phyloP scores from a whole-genome alignment of 2,797 vertebrate genomes.

The Enteromius fasciolatus region DNA sequence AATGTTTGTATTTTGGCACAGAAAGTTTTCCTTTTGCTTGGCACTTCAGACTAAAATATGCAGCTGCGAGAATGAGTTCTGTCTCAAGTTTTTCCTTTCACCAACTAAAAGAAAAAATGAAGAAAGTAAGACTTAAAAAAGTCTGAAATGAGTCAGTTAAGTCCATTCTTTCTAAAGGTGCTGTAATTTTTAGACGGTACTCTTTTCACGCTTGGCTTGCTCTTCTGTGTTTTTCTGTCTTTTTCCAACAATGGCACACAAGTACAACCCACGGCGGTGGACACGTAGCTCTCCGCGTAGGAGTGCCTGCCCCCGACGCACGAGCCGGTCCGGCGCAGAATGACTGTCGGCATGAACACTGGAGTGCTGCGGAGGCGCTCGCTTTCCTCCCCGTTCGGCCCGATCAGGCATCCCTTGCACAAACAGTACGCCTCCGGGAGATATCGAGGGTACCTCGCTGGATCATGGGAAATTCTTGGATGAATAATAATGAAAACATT shows the following conservation, averaged over 20 bases:
- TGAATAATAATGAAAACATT: conserved; percentile 4
- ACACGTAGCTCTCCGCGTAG: conserved; percentile 87
- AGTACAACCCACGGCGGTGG: conserved; percentile 91
- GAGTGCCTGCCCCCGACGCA: conserved; percentile 84
- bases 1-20: conserved; percentile 27
- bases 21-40: conserved; percentile 17
- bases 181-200: conserved; percentile 1
- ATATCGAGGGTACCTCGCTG: conserved; percentile 84
- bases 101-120: background rate
- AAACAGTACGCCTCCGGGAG: conserved; percentile 94
- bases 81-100: background rate
- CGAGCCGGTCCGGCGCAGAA: conserved; percentile 82
- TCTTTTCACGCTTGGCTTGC: conserved; percentile 76
- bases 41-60: background rate
- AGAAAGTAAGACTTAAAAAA: background rate
- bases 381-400: conserved; percentile 80
- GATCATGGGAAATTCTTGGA: conserved; percentile 86
- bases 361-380: conserved; percentile 84
- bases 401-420: conserved; percentile 88
- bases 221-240: conserved; percentile 63
- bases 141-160: background rate
- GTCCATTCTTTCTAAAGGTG: conserved; percentile 1
- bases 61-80: background rate
- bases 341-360: conserved; percentile 86
- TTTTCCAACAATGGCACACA: conserved; percentile 81